Percentiles rank a stretch among this genome's conserved stretches.
These are phyloP conservation scores for Phainopepla nitens DNA, from an alignment of 2,113 vertebrate species.

Conservation along the genomic window DNA sequence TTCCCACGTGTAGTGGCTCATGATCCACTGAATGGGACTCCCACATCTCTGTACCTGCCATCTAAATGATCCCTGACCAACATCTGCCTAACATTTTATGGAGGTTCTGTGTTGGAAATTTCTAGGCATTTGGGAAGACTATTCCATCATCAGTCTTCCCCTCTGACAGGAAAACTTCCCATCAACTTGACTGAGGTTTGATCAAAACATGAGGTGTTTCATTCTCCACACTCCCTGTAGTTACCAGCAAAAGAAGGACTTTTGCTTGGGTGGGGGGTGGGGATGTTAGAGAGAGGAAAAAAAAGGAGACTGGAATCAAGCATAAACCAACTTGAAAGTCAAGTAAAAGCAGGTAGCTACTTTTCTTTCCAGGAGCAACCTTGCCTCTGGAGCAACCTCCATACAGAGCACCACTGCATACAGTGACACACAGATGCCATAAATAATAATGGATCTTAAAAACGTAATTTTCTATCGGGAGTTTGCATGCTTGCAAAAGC, in stretches of 20 bases:
- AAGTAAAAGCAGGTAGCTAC: background rate
- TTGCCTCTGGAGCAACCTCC: background rate
- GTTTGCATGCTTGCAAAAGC: conserved; percentile 32
- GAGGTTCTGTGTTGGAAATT: background rate
- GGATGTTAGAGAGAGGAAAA: rapidly evolving
- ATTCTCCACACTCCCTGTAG: background rate
- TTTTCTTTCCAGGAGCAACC: background rate
- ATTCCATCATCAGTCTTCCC: background rate
- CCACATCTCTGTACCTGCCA: background rate
- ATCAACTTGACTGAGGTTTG: background rate
- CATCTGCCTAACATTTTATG: background rate
- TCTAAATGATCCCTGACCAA: background rate
- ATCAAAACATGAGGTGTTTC: background rate
- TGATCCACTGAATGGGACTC: rapidly evolving
- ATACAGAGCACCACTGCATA: background rate
- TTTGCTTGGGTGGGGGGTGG: background rate
- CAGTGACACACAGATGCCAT: background rate
- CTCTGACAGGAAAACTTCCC: background rate
- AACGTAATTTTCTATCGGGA: conserved; percentile 66
- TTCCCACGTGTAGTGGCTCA: background rate
- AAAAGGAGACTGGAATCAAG: background rate
- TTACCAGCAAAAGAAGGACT: background rate
- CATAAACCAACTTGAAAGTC: background rate
- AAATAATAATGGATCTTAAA: conserved; percentile 47
- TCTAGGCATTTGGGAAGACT: background rate